A percentile compares a stretch with the other conserved stretches of the same genome.
Evolutionary conservation across 2,888 invertebrate genomes (phyloP).

Genomic region (Cordylochernes scorpioides): DNA sequence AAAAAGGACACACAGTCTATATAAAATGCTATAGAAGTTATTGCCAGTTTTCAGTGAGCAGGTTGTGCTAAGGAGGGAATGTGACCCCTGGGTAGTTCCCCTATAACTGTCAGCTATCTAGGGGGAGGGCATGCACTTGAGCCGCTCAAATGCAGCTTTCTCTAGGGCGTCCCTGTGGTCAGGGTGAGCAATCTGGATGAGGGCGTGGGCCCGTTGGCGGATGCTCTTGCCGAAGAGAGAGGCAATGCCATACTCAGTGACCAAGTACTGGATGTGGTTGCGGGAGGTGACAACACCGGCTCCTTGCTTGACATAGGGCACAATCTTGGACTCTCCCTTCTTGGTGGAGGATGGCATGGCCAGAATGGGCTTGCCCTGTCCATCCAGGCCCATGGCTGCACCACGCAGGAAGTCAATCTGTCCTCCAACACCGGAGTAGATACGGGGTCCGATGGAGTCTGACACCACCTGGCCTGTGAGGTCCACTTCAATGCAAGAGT

Average conservation of each 20-base stretch:
- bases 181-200: conserved; percentile 69
- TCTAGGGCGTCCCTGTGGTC: conserved; percentile 55
- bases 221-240: conserved; percentile 63
- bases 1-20: no score
- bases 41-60: no score
- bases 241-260: conserved; percentile 75
- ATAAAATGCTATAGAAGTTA: no score
- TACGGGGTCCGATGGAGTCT: conserved; percentile 59
- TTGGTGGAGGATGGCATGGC: conserved; percentile 56
- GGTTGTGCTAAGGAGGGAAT: no score
- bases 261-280: conserved; percentile 74
- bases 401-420: conserved; percentile 83
- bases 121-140: conserved; percentile 26
- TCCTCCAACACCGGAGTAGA: conserved; percentile 58
- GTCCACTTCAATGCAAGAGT: conserved; percentile 82
- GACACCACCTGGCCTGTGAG: conserved; percentile 74
- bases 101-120: no score
- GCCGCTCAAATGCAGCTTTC: conserved; percentile 50
- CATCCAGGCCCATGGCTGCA: conserved; percentile 55
- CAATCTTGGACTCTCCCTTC: conserved; percentile 55
- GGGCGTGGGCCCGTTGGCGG: conserved; percentile 59
- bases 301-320: conserved; percentile 46
- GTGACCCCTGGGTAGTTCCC: no score
- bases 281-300: conserved; percentile 78
- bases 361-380: conserved; percentile 65